Percentiles rank a stretch among this genome's conserved stretches.
These are phyloP conservation scores for Tinamus major DNA, from an alignment of 2,797 vertebrate genomes.

Conservation along the genomic window DNA sequence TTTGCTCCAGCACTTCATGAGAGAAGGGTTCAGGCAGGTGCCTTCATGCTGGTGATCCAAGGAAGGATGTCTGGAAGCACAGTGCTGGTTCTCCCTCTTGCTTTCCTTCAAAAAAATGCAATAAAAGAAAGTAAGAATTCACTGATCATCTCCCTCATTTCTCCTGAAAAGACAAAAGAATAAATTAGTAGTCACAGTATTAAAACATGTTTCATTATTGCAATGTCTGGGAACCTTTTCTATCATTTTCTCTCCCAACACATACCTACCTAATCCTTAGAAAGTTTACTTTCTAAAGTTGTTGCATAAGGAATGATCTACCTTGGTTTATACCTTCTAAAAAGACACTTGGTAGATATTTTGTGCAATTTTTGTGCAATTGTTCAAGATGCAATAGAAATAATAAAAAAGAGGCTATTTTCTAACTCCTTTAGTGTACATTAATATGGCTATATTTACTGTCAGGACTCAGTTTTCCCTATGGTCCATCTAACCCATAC, in stretches of 20 bases:
- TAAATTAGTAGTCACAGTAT: neutral
- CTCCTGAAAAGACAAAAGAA: neutral
- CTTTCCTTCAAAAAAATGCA: rapidly evolving
- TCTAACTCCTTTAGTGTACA: conserved; percentile 33
- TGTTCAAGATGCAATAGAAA: neutral
- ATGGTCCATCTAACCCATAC: conserved; percentile 18
- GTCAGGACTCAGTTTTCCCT: conserved; percentile 56
- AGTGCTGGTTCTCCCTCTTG: neutral
- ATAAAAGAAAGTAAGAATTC: neutral
- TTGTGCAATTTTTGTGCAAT: conserved; percentile 26
- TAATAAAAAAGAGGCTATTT: neutral
- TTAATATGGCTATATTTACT: conserved; percentile 62
- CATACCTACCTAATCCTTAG: neutral
- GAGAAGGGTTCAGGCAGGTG: neutral
- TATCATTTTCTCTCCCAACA: neutral
- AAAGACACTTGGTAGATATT: conserved; percentile 26
- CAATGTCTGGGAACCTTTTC: neutral
- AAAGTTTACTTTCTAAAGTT: neutral
- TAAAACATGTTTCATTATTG: neutral
- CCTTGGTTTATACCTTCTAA: neutral
- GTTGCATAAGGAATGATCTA: neutral
- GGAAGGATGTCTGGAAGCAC: neutral
- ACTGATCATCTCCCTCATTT: neutral
- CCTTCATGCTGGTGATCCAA: rapidly evolving
- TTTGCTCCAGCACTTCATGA: neutral